These are phyloP conservation scores for Morone saxatilis DNA, from an alignment of 2,113 vertebrate genomes.

Conservation along the genomic window DNA sequence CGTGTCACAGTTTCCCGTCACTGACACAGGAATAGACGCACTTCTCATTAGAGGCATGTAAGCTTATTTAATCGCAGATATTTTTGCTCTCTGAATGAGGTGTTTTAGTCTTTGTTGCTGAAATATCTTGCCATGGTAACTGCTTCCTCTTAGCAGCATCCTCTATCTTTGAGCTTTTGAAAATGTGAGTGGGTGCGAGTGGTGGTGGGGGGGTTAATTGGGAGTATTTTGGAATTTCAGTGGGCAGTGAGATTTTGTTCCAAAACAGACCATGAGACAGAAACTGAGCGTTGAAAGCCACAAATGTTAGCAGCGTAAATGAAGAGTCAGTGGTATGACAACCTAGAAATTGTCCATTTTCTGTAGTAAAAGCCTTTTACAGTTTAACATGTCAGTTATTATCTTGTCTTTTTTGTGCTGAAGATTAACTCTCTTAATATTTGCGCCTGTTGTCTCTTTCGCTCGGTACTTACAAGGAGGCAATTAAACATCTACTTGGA, in stretches of 20 bases:
- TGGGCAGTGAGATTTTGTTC: conserved; percentile 48
- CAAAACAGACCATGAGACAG: conserved; percentile 30
- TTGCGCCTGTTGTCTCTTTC: conserved; percentile 3
- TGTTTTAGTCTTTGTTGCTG: conserved; percentile 28
- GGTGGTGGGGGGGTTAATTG: conserved; percentile 35
- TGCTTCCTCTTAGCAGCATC: conserved; percentile 34
- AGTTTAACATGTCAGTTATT: not conserved
- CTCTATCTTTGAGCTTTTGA: conserved; percentile 56
- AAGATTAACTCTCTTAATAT: not conserved
- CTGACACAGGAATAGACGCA: not conserved
- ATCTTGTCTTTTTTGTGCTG: not conserved
- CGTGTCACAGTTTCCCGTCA: not conserved
- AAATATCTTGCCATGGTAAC: conserved; percentile 65
- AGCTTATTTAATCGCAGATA: conserved; percentile 28
- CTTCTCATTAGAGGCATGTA: not conserved
- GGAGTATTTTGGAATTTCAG: conserved; percentile 57
- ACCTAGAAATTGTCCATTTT: conserved; percentile 13
- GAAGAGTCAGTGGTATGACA: conserved; percentile 35
- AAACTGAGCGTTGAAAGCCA: conserved; percentile 19
- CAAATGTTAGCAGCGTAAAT: conserved; percentile 36
- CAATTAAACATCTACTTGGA: conserved; percentile 32
- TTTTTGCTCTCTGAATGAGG: conserved; percentile 39
- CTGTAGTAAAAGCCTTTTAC: conserved; percentile 5
- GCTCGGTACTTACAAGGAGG: not conserved
- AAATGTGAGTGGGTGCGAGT: conserved; percentile 47